A percentile compares a stretch with the other conserved stretches of the same genome.
These are phyloP conservation scores for Ceratoteleas bidentatus DNA, from an alignment of 1,140 invertebrate genomes.

Conservation along the genomic window DNA sequence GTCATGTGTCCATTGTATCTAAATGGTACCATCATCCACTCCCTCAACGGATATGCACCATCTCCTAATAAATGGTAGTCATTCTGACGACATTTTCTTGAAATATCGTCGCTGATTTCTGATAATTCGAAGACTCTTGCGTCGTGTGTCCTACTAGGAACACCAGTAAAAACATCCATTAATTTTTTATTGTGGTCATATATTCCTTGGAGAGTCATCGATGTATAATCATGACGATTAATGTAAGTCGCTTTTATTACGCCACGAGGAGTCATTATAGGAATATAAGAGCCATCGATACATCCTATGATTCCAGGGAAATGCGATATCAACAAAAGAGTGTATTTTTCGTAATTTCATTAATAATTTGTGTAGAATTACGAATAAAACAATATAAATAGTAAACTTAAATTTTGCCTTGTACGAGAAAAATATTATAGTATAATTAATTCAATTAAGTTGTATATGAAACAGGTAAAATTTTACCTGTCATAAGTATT, in stretches of 20 bases:
- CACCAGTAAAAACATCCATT: slow-evolving; percentile 65
- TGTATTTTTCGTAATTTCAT: background rate
- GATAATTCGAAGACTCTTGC: slow-evolving; percentile 49
- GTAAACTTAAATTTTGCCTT: too few relatives aligned
- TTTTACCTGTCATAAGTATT: too few relatives aligned
- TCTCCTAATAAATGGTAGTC: slow-evolving; percentile 70
- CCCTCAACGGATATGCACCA: slow-evolving; percentile 70
- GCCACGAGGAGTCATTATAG: background rate
- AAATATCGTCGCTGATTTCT: slow-evolving; percentile 15
- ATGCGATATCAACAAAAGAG: background rate
- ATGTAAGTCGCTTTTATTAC: slow-evolving; percentile 15
- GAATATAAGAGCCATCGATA: slow-evolving; percentile 14
- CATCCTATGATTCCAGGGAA: slow-evolving; percentile 15
- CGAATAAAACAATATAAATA: background rate
- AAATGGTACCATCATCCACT: slow-evolving; percentile 69
- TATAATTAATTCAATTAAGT: too few relatives aligned
- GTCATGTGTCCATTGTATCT: slow-evolving; percentile 69
- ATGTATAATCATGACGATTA: slow-evolving; percentile 18
- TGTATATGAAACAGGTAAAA: too few relatives aligned
- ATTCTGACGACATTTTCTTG: background rate
- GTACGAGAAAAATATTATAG: too few relatives aligned
- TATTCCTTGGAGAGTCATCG: slow-evolving; percentile 28
- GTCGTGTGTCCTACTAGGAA: slow-evolving; percentile 68
- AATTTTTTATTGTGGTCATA: slow-evolving; percentile 47
- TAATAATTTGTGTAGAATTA: background rate